Conservation (phyloP, 2,888 invertebrate genomes). For the Brachylomia viminalis region DNA sequence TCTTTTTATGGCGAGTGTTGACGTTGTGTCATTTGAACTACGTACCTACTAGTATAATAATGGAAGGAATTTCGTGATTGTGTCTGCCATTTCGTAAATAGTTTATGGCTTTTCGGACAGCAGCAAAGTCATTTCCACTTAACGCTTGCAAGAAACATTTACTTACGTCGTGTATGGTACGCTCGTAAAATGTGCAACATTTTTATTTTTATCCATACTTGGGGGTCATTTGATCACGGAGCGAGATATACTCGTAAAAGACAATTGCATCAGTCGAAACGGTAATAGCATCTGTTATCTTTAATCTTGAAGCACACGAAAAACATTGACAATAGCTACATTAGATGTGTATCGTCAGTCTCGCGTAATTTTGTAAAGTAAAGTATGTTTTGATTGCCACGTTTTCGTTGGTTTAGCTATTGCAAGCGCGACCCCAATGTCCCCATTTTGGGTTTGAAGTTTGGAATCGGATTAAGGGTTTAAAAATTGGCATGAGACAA, state of each 20-base stretch:
- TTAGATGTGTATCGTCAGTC: neutral
- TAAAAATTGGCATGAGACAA: too few species aligned
- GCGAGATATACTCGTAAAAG: conserved; percentile 17
- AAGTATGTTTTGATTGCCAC: neutral
- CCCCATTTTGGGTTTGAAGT: too few species aligned
- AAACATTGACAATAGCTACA: neutral
- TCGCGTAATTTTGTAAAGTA: neutral
- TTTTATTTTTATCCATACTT: conserved; percentile 12
- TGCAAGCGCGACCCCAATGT: too few species aligned
- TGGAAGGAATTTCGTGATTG: neutral
- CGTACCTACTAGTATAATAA: neutral
- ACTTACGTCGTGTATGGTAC: neutral
- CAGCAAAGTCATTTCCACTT: neutral
- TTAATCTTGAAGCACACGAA: conserved; percentile 11
- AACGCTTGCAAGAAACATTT: conserved; percentile 3
- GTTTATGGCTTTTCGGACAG: neutral
- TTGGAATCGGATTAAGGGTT: too few species aligned
- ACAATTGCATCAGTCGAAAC: conserved; percentile 31
- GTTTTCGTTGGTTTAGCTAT: too few species aligned
- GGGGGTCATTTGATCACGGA: conserved; percentile 23
- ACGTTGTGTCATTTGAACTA: neutral
- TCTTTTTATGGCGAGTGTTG: too few species aligned
- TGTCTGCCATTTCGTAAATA: neutral
- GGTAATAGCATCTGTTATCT: conserved; percentile 8
- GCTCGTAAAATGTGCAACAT: conserved; percentile 2